These are phyloP conservation scores for Potamarius usumacintae DNA, from an alignment of 2,113 vertebrate species.

Conservation along the genomic window DNA sequence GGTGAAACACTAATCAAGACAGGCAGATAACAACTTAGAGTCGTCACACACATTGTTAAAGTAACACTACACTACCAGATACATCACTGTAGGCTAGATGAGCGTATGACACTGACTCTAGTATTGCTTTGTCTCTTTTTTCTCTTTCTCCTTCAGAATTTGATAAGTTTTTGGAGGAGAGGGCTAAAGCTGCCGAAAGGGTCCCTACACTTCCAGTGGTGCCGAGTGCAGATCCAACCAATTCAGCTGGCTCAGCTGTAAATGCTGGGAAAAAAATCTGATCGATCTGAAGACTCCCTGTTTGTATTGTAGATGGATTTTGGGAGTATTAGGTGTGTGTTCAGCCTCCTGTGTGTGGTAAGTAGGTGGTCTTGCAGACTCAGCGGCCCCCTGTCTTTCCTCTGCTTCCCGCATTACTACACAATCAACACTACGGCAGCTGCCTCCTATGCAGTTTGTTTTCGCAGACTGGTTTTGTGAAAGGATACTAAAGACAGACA, in stretches of 20 bases:
- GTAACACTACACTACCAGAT: not conserved
- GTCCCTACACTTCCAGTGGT: conserved; percentile 84
- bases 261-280: conserved; percentile 79
- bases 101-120: not conserved
- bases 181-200: conserved; percentile 94
- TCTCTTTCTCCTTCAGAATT: conserved; percentile 78
- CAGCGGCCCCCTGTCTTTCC: conserved; percentile 8
- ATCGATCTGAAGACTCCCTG: conserved; percentile 83
- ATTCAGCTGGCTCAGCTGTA: conserved; percentile 63
- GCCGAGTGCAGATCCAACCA: conserved; percentile 75
- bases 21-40: not conserved
- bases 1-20: not conserved
- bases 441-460: conserved; percentile 38
- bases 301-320: conserved; percentile 82
- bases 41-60: not conserved
- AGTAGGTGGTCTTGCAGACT: conserved; percentile 27
- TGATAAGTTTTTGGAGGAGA: conserved; percentile 95
- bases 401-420: conserved; percentile 47
- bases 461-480: conserved; percentile 19
- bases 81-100: not conserved
- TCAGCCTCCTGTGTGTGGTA: conserved; percentile 16
- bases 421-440: conserved; percentile 37
- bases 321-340: conserved; percentile 3
- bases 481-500: conserved; percentile 13
- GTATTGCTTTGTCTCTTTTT: not conserved